Conservation (phyloP, 2,113 vertebrate species). For the Cettia cetti region DNA sequence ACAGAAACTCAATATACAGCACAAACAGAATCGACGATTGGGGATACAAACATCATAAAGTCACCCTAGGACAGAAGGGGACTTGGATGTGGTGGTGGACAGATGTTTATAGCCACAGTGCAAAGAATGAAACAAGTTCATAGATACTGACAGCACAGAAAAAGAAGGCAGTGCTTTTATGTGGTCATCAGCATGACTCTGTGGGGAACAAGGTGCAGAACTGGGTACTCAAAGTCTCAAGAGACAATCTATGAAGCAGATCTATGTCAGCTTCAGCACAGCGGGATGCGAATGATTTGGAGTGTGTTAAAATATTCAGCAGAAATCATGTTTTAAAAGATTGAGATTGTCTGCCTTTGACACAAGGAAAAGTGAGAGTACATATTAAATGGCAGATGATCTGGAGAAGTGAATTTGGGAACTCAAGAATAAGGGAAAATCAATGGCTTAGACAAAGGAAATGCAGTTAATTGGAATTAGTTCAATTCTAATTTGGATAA, state of each 20-base stretch:
- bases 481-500: background rate
- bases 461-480: background rate
- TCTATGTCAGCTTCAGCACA: background rate
- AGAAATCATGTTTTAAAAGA: background rate
- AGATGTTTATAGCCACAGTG: background rate
- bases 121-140: background rate
- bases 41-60: too few relatives aligned
- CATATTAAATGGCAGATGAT: background rate
- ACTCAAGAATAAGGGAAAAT: background rate
- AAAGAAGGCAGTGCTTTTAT: background rate
- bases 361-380: background rate
- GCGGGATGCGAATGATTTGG: background rate
- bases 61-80: too few relatives aligned
- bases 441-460: background rate
- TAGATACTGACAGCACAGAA: background rate
- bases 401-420: background rate
- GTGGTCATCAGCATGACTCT: rapidly evolving
- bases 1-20: too few relatives aligned
- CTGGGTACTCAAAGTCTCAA: background rate
- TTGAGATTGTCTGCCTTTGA: background rate
- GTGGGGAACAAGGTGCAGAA: background rate
- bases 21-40: too few relatives aligned
- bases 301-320: background rate
- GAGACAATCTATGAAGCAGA: background rate
- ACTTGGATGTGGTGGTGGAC: background rate